Conservation (phyloP, 2,113 vertebrate species). For the Rhagologus leucostigma region DNA sequence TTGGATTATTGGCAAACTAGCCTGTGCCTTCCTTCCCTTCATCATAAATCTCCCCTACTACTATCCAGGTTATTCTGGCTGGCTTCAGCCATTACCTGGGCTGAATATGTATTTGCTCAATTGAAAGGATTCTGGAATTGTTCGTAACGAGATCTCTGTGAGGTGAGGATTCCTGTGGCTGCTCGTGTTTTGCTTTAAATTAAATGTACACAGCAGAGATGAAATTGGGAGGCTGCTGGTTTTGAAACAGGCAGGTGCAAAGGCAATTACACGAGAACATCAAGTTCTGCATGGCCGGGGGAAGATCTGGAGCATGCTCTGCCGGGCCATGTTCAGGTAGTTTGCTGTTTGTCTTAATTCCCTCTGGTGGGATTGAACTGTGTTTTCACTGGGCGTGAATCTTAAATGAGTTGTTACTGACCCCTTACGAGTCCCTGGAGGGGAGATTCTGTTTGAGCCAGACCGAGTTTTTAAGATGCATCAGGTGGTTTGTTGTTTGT, state of each 20-base stretch:
- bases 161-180: not conserved
- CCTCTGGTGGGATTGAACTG: not conserved
- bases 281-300: not conserved
- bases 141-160: not conserved
- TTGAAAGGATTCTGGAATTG: not conserved
- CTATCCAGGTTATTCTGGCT: not conserved
- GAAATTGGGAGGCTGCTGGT: not conserved
- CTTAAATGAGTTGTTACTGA: not conserved
- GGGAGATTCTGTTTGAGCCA: not conserved
- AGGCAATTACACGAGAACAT: not conserved
- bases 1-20: not conserved
- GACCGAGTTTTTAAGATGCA: not conserved
- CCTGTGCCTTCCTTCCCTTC: not conserved
- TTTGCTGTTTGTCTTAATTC: not conserved
- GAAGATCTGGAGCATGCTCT: not conserved
- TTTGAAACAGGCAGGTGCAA: not conserved
- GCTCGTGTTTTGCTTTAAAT: not conserved
- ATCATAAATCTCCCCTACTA: not conserved
- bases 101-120: not conserved
- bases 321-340: fast-evolving
- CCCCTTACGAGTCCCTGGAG: not conserved
- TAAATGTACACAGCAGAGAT: not conserved
- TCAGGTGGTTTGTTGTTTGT: not conserved
- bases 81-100: not conserved
- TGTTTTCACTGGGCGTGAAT: not conserved